Percentiles rank a stretch among this genome's conserved stretches.
Evolutionary conservation across 2,888 invertebrate species (phyloP).

Genomic region (Anthoptus insignis): DNA sequence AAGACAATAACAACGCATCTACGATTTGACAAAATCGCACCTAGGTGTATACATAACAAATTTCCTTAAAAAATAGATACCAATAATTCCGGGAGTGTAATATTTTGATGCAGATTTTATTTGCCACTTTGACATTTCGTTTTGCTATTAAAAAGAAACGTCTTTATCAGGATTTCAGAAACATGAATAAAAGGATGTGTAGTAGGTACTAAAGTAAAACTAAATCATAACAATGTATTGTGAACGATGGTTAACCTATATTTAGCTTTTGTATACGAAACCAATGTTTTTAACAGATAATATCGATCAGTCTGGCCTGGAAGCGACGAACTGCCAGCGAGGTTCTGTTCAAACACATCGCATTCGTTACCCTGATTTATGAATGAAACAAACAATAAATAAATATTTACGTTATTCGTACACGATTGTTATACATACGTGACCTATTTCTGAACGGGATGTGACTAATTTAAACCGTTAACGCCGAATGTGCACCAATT

Average conservation of each 20-base stretch:
- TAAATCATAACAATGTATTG: neutral
- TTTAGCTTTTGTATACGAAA: conserved; percentile 20
- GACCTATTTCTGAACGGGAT: neutral
- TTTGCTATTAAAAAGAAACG: too few species aligned
- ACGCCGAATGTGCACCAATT: too few species aligned
- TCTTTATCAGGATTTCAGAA: too few species aligned
- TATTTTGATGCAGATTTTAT: too few species aligned
- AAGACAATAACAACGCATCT: too few species aligned
- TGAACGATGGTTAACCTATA: conserved; percentile 9
- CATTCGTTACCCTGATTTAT: neutral
- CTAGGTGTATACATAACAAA: too few species aligned
- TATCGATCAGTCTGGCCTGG: conserved; percentile 20
- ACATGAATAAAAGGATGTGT: too few species aligned
- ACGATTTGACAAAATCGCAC: too few species aligned
- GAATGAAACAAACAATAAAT: conserved; percentile 21
- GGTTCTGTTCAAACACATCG: conserved; percentile 10
- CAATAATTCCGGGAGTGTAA: too few species aligned
- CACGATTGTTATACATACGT: neutral
- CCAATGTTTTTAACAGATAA: conserved; percentile 22
- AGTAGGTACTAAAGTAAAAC: too few species aligned
- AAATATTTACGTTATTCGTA: neutral
- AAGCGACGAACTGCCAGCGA: neutral
- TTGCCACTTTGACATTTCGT: too few species aligned
- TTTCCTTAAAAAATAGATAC: too few species aligned
- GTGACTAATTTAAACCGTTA: neutral